Conservation (phyloP, 1,140 invertebrate species). For the Ephestia elutella region DNA sequence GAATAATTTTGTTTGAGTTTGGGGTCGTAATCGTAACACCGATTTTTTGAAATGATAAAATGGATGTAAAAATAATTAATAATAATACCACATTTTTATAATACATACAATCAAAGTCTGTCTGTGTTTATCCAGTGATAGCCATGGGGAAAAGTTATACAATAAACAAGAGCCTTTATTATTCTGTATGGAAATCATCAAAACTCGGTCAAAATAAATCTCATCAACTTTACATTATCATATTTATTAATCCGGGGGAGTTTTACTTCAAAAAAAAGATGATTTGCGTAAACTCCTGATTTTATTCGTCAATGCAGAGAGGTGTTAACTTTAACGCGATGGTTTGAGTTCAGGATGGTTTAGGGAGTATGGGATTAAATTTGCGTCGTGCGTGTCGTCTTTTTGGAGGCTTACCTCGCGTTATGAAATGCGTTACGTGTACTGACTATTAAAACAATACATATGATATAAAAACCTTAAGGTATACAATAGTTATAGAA, state of each 20-base stretch:
- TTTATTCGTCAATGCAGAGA: neutral
- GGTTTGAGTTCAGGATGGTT: slow-evolving; percentile 19
- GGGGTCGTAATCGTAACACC: no score
- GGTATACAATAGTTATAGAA: no score
- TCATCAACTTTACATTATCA: neutral
- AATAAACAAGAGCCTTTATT: neutral
- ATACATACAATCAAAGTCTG: no score
- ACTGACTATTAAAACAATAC: slow-evolving; percentile 28
- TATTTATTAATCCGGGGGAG: neutral
- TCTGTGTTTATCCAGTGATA: no score
- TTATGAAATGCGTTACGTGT: slow-evolving; percentile 23
- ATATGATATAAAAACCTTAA: no score
- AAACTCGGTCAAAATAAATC: neutral
- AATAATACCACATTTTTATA: no score
- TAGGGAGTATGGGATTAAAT: slow-evolving; percentile 30
- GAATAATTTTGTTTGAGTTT: no score
- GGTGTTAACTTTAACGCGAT: slow-evolving; percentile 11
- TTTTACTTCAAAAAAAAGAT: neutral
- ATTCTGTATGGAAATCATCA: neutral
- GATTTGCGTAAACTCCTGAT: neutral
- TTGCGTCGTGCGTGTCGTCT: slow-evolving; percentile 17
- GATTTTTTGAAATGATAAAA: no score
- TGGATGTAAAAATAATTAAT: no score
- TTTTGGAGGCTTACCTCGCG: slow-evolving; percentile 18
- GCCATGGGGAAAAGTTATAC: no score